phyloP scores from a whole-genome alignment of 2,888 invertebrate genomes.

The Spisula subtruncata region DNA sequence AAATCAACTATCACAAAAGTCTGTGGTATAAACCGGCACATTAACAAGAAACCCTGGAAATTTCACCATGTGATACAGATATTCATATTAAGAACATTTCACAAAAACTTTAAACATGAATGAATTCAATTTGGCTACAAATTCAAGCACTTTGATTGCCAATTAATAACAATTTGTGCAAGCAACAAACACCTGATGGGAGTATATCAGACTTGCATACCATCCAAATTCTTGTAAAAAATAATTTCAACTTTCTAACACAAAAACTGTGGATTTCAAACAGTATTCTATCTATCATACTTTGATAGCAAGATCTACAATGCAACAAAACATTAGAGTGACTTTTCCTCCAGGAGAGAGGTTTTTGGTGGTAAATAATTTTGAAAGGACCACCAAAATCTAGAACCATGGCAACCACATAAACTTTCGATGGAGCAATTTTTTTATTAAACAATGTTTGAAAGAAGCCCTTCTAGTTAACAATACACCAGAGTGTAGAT shows the following conservation, averaged over 20 bases:
- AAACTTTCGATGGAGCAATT: no score
- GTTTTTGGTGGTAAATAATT: neutral
- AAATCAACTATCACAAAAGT: neutral
- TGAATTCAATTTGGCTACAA: constrained; percentile 7
- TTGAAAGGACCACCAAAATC: neutral
- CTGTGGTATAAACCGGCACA: neutral
- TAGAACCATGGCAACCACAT: no score
- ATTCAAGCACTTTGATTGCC: neutral
- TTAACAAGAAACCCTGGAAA: neutral
- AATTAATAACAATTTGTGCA: neutral
- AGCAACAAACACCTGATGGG: neutral
- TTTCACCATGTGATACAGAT: neutral
- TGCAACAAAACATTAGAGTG: neutral
- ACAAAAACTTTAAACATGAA: neutral
- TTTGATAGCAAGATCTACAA: neutral
- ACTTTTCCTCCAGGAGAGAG: neutral
- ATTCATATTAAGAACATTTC: neutral
- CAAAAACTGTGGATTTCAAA: neutral
- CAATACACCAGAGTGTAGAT: no score
- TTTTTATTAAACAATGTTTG: no score
- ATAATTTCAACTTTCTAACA: neutral
- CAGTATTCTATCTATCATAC: neutral
- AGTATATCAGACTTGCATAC: neutral
- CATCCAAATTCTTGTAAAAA: constrained; percentile 13
- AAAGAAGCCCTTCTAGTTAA: no score